Percentiles rank a stretch among this genome's conserved stretches.
phyloP scores from a whole-genome alignment of 2,113 vertebrate species.

The Daubentonia madagascariensis region DNA sequence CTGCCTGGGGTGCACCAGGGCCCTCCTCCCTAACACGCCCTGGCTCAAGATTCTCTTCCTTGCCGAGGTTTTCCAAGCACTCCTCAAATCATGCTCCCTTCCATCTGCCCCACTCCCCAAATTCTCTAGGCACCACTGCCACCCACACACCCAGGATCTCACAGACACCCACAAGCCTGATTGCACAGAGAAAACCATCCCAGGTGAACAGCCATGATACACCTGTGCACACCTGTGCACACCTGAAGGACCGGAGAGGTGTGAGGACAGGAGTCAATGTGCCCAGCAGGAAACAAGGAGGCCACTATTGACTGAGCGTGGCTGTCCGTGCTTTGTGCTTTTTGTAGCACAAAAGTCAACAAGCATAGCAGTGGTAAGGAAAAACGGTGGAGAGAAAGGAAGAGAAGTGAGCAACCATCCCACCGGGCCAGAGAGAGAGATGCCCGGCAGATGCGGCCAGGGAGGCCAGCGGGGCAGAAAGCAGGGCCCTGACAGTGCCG shows the following conservation, averaged over 20 bases:
- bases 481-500: background rate
- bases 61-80: background rate
- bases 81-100: background rate
- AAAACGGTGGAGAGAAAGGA: background rate
- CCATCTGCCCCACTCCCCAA: background rate
- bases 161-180: background rate
- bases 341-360: background rate
- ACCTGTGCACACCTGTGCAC: background rate
- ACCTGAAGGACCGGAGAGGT: background rate
- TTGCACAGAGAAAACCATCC: background rate
- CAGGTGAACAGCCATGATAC: background rate
- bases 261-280: background rate
- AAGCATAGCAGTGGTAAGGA: no score
- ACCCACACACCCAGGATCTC: background rate
- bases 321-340: background rate
- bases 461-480: background rate
- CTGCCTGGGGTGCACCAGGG: background rate
- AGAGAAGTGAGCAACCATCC: background rate
- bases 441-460: background rate
- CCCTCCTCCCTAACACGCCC: background rate
- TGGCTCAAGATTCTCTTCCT: background rate
- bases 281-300: background rate
- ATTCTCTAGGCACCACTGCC: background rate
- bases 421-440: no score
- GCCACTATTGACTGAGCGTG: background rate